phyloP scores from a whole-genome alignment of 2,113 vertebrate species.

The Cyanocitta stelleri region DNA sequence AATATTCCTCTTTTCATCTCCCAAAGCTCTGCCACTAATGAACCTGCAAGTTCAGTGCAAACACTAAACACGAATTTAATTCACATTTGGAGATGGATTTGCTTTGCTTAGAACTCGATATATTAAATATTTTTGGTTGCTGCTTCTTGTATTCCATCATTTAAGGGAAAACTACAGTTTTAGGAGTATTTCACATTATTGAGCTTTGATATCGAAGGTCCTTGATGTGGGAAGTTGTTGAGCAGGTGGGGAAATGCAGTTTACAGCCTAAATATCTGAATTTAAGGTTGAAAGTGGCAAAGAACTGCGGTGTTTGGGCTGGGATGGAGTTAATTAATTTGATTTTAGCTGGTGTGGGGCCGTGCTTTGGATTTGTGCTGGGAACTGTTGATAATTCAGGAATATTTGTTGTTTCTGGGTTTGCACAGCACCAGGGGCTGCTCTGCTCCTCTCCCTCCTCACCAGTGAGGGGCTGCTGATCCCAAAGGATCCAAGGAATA shows the following conservation, averaged over 20 bases:
- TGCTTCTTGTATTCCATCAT: neutral
- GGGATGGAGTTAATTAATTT: neutral
- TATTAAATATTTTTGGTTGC: neutral
- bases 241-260: neutral
- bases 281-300: too few species aligned
- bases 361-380: neutral
- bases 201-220: neutral
- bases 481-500: neutral
- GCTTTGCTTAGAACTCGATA: neutral
- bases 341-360: neutral
- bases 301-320: neutral
- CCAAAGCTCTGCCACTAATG: neutral
- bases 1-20: neutral
- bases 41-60: neutral
- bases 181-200: neutral
- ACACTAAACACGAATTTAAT: neutral
- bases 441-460: neutral
- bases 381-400: neutral
- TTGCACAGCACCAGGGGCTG: neutral
- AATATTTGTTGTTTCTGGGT: neutral
- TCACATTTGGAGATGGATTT: neutral
- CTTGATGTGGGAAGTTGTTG: neutral
- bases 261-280: neutral
- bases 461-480: neutral
- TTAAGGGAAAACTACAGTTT: neutral